Conservation (phyloP, 1,140 invertebrate species). For the Drosophila truncata region DNA sequence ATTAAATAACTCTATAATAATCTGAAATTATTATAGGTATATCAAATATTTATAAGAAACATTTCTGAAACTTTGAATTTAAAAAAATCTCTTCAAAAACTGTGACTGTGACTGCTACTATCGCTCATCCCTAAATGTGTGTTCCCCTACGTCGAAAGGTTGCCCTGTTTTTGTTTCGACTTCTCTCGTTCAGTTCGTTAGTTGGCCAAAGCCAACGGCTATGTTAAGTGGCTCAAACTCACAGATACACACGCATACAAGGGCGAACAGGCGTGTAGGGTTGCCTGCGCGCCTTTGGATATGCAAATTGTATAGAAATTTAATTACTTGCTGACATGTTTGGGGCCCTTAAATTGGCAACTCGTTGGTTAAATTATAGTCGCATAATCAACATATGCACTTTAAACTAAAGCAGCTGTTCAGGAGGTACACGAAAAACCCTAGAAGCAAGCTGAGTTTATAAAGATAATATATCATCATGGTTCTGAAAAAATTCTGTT, state of each 20-base stretch:
- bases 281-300: conserved; percentile 65
- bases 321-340: conserved; percentile 75
- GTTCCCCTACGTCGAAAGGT: conserved; percentile 14
- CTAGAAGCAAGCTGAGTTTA: not conserved
- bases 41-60: no score
- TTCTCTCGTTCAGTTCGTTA: conserved; percentile 62
- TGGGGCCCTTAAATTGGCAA: conserved; percentile 48
- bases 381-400: conserved; percentile 11
- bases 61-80: not conserved
- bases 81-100: not conserved
- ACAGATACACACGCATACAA: conserved; percentile 28
- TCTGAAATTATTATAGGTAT: not conserved
- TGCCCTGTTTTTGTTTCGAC: conserved; percentile 44
- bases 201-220: conserved; percentile 63
- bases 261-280: not conserved
- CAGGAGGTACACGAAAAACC: not conserved
- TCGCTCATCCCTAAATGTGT: conserved; percentile 34
- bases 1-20: not conserved
- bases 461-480: not conserved
- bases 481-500: not conserved
- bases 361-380: conserved; percentile 46
- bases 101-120: not conserved
- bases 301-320: conserved; percentile 71
- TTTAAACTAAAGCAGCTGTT: conserved; percentile 3
- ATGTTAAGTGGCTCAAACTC: conserved; percentile 59